These are phyloP conservation scores for Parazoanthus atlanticus DNA, from an alignment of 92 coral and sea anemone genomes.

Conservation along the genomic window DNA sequence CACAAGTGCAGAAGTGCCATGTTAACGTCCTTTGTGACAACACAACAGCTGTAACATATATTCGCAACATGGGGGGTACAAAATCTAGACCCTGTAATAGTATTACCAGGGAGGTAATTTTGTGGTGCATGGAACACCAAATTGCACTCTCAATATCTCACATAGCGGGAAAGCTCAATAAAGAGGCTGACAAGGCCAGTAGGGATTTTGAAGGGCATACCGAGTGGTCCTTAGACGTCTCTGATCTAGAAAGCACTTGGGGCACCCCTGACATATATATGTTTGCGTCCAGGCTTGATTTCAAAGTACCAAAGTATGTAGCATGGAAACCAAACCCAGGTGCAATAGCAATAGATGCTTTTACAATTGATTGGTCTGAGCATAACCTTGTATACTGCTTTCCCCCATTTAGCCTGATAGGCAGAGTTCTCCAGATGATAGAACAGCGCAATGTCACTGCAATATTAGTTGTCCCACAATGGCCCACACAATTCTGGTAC, in stretches of 20 bases:
- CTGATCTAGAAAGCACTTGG: constrained; percentile 43
- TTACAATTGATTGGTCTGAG: constrained; percentile 55
- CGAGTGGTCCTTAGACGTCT: constrained; percentile 63
- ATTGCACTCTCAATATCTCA: constrained; percentile 39
- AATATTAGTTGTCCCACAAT: constrained; percentile 53
- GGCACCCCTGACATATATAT: constrained; percentile 54
- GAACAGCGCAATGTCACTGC: constrained; percentile 40
- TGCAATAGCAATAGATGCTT: constrained; percentile 66
- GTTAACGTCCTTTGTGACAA: constrained; percentile 53
- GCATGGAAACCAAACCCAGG: constrained; percentile 71
- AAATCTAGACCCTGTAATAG: constrained; percentile 43
- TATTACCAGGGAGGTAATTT: constrained; percentile 40
- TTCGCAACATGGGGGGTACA: constrained; percentile 52
- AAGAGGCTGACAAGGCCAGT: constrained; percentile 58
- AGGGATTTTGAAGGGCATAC: constrained; percentile 48
- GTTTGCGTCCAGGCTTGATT: constrained; percentile 72
- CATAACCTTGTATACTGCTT: constrained; percentile 61
- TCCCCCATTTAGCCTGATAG: constrained; percentile 57
- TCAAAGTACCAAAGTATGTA: constrained; percentile 50
- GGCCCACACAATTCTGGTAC: constrained; percentile 68
- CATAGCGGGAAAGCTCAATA: constrained; percentile 54
- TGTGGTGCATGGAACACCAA: background rate
- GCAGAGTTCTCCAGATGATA: constrained; percentile 52
- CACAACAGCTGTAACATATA: constrained; percentile 54
- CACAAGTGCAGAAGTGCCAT: constrained; percentile 14